Evolutionary conservation across 2,113 vertebrate species (phyloP).

Genomic region (Galbula dea): DNA sequence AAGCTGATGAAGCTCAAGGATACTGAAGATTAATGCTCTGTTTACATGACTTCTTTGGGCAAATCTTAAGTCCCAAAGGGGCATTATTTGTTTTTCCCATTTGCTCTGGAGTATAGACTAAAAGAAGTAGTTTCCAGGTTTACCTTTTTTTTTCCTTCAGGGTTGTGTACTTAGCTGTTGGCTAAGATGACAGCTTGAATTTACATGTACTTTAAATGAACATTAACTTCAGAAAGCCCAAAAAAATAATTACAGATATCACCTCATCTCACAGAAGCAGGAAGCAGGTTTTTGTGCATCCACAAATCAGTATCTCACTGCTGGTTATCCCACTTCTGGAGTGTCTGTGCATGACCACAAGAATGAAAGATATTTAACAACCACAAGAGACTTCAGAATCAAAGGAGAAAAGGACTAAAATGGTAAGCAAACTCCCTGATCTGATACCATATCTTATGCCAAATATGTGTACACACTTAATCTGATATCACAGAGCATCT

Average conservation of each 20-base stretch:
- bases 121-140: not conserved
- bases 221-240: not conserved
- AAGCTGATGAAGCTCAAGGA: not conserved
- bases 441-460: not conserved
- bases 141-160: not conserved
- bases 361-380: not conserved
- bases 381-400: not conserved
- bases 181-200: not conserved
- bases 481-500: too few species aligned
- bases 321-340: not conserved
- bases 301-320: not conserved
- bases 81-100: not conserved
- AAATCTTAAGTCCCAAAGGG: not conserved
- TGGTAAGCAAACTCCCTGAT: not conserved
- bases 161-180: not conserved
- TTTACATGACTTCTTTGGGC: not conserved
- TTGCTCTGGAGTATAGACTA: not conserved
- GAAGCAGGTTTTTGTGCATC: not conserved
- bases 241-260: not conserved
- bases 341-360: not conserved
- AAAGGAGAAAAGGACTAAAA: not conserved
- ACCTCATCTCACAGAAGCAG: not conserved
- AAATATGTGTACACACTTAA: rapidly evolving
- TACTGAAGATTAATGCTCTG: not conserved
- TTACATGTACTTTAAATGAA: not conserved